phyloP scores from a whole-genome alignment of 53 echinoderm and acorn worm species.

The Temnopleurus reevesii region DNA sequence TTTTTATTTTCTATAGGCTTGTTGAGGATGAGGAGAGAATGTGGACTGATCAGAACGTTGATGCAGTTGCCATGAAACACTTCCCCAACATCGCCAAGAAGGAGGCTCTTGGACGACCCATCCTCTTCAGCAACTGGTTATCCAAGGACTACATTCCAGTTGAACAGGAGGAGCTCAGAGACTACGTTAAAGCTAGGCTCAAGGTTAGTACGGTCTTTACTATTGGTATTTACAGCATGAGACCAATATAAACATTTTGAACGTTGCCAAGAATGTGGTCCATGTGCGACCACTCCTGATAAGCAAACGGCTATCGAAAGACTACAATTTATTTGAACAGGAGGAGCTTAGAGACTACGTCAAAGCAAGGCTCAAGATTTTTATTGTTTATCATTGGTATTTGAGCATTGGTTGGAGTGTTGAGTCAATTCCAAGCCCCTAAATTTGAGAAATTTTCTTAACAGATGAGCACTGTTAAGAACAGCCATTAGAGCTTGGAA shows the following conservation, averaged over 20 bases:
- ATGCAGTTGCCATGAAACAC: conserved; percentile 90
- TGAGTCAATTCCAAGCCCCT: no score
- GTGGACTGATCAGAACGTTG: conserved; percentile 96
- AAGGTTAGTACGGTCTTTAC: no score
- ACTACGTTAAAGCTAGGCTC: conserved; percentile 94
- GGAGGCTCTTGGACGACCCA: conserved; percentile 86
- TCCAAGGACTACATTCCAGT: conserved; percentile 99
- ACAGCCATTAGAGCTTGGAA: no score
- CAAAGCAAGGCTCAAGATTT: conserved; percentile 98
- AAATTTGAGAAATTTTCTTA: no score
- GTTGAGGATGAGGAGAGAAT: conserved; percentile 91
- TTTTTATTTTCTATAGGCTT: conserved; percentile 63
- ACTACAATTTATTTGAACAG: conserved; percentile 93
- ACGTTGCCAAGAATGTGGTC: conserved; percentile 86
- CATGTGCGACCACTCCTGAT: conserved; percentile 90
- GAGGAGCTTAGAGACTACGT: conserved; percentile 94
- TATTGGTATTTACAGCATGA: no score
- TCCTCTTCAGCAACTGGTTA: conserved; percentile 99
- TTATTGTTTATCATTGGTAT: no score
- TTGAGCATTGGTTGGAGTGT: no score
- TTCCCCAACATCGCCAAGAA: conserved; percentile 96
- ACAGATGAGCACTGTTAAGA: no score
- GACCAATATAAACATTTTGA: no score
- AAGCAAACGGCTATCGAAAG: conserved; percentile 99
- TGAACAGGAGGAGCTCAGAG: conserved; percentile 93